Base-by-base conservation (phyloP, 92 coral and sea anemone species). In the Phenganax subtilis region DNA sequence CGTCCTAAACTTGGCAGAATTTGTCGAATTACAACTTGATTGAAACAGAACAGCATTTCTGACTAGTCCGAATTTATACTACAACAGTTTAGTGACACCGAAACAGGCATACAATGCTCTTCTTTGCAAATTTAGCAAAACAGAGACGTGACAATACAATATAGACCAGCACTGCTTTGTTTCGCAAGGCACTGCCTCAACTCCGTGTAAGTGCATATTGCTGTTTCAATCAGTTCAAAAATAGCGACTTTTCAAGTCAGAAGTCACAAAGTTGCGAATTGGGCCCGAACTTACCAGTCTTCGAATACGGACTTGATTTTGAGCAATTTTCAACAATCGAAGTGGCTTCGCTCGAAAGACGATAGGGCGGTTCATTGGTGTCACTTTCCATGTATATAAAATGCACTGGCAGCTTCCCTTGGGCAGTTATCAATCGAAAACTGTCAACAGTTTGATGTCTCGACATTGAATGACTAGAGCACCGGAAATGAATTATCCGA, bases 341-440 rank as follows among this genome's bases (percentile, higher is more conserved):
- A 79, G 11, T 1, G 72, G 61, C 51, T 79, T 62, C 60, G 29
- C 47, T 47, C 52, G 37, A 54, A 7, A 31, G 74, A 25, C 61
- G 65, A 51, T 58, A 73, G 74, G 83, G 83, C 60, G 83, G 55
- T 79, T 55, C 74, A 37, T 59, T 52, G 83, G 83, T 79, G 83
- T 79, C 83, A 79, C 83, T 79, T 79, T 79, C 83, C 83, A 79
- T 63, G 83, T 63, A 79, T 31, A 79, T 60, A 79, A 6, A 55
- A 5, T 79, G 28, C 62, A 60, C 72, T 79, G 73, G 37, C 73
- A 68, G 73, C 83, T 55, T 63, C 83, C 83, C 83, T 79, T 79
- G 83, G 83, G 83, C 83, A 79, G 83, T 79, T 60, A 79, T 79
- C 83, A 79, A 79, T 79, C 30, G 58, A 30, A 64, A 79, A 64